A percentile compares a stretch with the other conserved stretches of the same genome.
Conservation (phyloP, 2,888 invertebrate species). For the Limnephilus rhombicus region DNA sequence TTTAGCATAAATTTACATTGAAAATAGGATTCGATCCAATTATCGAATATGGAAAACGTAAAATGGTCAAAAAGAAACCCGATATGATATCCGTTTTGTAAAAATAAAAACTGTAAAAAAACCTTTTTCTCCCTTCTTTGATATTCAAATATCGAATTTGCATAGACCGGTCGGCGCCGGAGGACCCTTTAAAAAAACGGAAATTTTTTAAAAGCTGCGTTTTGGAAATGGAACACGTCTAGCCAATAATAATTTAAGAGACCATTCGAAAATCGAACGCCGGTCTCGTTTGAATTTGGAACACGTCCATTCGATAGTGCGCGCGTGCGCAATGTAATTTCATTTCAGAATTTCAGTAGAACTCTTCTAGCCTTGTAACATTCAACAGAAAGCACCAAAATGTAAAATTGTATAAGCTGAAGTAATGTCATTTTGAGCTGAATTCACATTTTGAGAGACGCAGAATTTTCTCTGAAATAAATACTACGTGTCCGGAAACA, state of each 20-base stretch:
- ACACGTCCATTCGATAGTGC: constrained; percentile 22
- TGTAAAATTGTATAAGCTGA: neutral
- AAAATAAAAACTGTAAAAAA: neutral
- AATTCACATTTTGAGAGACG: neutral
- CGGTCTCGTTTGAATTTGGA: constrained; percentile 33
- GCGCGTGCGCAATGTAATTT: neutral
- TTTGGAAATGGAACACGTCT: constrained; percentile 38
- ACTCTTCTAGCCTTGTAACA: neutral
- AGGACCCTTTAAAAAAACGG: neutral
- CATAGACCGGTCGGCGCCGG: constrained; percentile 36
- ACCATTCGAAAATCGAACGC: constrained; percentile 35
- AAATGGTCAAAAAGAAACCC: neutral
- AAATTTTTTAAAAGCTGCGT: constrained; percentile 3
- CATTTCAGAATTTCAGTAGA: neutral
- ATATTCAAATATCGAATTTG: constrained; percentile 22
- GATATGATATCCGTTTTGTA: neutral
- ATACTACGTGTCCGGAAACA: neutral
- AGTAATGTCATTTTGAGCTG: neutral
- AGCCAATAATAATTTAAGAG: constrained; percentile 14
- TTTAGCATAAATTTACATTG: neutral
- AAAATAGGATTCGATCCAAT: neutral
- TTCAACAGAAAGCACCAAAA: neutral
- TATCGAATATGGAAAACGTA: neutral
- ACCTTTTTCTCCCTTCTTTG: neutral
- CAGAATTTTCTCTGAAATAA: neutral